Evolutionary conservation across 1,140 invertebrate genomes (phyloP).

Genomic region (Diachasma alloeum): DNA sequence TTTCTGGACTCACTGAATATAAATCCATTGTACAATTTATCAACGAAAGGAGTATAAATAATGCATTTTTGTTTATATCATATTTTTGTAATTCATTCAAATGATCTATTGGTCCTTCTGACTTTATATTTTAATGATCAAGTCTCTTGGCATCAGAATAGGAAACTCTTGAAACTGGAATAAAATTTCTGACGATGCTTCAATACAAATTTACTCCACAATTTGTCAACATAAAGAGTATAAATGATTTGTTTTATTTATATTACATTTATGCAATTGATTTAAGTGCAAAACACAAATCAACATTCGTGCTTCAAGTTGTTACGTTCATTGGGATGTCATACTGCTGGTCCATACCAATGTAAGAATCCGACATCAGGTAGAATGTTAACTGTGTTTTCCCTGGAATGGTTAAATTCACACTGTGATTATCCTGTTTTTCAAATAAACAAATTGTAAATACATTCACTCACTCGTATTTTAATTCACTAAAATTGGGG

Average conservation of each 20-base stretch:
- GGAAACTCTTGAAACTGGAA: not conserved
- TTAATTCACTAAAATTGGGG: no score
- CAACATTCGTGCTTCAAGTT: constrained; percentile 15
- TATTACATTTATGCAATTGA: not conserved
- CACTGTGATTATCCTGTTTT: not conserved
- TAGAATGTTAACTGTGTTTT: constrained; percentile 82
- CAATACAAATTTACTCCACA: constrained; percentile 61
- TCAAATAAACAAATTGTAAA: not conserved
- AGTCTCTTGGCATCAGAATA: no score
- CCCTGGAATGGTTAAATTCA: constrained; percentile 65
- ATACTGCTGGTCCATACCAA: constrained; percentile 96
- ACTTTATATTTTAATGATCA: no score
- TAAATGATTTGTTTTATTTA: not conserved
- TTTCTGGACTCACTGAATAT: constrained; percentile 62
- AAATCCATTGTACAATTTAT: constrained; percentile 55
- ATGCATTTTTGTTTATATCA: not conserved
- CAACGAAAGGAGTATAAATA: constrained; percentile 33
- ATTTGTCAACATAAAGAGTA: constrained; percentile 20
- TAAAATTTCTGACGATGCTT: not conserved
- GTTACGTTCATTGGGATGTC: constrained; percentile 72
- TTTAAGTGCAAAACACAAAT: not conserved
- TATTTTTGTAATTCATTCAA: not conserved
- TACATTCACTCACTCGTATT: no score
- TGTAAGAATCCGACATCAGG: constrained; percentile 92
- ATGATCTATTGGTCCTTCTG: no score